Conservation (phyloP, 1,140 invertebrate species). For the Homalodisca vitripennis region DNA sequence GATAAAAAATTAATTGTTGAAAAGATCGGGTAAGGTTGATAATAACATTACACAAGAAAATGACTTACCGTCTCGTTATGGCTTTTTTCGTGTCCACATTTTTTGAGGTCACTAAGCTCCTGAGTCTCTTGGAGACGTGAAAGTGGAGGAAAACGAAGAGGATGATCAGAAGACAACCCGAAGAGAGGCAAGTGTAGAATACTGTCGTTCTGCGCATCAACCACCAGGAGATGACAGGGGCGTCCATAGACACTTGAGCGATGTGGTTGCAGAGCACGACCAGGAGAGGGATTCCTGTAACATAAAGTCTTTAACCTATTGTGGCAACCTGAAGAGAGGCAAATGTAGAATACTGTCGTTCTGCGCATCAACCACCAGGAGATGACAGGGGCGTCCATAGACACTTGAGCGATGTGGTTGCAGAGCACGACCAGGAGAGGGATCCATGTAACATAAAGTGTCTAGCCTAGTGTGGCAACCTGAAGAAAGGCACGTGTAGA, state of each 20-base stretch:
- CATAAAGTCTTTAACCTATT: not conserved
- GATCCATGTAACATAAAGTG: too few relatives aligned
- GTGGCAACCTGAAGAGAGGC: not conserved
- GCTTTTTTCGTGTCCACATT: conserved; percentile 28
- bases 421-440: conserved; percentile 56
- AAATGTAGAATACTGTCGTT: not conserved
- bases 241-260: conserved; percentile 53
- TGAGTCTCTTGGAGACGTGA: conserved; percentile 49
- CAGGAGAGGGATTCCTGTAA: conserved; percentile 54
- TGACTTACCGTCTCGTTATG: conserved; percentile 31
- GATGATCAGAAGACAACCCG: conserved; percentile 52
- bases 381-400: conserved; percentile 50
- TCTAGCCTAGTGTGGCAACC: too few relatives aligned
- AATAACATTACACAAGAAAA: too few relatives aligned
- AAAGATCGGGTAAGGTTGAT: not conserved
- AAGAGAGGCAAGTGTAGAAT: conserved; percentile 58
- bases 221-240: conserved; percentile 58
- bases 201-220: conserved; percentile 54
- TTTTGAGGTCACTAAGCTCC: conserved; percentile 24
- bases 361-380: conserved; percentile 53
- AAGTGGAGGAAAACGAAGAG: conserved; percentile 56
- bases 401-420: conserved; percentile 57
- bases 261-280: conserved; percentile 57
- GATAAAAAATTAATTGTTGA: not conserved
- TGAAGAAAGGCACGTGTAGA: conserved; percentile 58